Evolutionary conservation across 2,888 invertebrate species (phyloP).

Genomic region (Parascotia fuliginaria): DNA sequence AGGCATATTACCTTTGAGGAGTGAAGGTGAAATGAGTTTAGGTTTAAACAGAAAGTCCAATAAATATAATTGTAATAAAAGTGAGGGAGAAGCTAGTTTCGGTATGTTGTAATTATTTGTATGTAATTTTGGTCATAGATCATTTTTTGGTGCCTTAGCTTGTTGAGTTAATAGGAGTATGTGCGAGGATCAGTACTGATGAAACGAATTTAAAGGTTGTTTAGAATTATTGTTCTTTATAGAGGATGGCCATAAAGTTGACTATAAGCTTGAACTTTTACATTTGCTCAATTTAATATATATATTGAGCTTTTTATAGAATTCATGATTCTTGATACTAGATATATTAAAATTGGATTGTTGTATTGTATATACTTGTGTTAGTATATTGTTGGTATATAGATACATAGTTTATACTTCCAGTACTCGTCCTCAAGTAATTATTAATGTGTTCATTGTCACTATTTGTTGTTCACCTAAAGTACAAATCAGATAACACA

Average conservation of each 20-base stretch:
- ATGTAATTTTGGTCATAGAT: slow-evolving; percentile 28
- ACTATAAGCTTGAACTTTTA: not conserved
- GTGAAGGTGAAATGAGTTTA: slow-evolving; percentile 73
- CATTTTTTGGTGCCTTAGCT: slow-evolving; percentile 55
- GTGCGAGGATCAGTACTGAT: slow-evolving; percentile 25
- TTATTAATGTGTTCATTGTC: slow-evolving; percentile 37
- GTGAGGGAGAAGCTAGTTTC: slow-evolving; percentile 68
- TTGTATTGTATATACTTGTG: not conserved
- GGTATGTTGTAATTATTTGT: slow-evolving; percentile 30
- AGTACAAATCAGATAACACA: slow-evolving; percentile 75
- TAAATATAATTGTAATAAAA: slow-evolving; percentile 49
- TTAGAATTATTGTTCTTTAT: not conserved
- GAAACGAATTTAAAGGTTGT: not conserved
- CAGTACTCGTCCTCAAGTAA: slow-evolving; percentile 26
- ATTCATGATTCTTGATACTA: too few relatives aligned
- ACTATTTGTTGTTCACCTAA: slow-evolving; percentile 56
- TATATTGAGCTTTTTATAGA: too few relatives aligned
- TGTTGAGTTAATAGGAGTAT: slow-evolving; percentile 29
- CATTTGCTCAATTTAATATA: too few relatives aligned
- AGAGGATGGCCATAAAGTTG: not conserved
- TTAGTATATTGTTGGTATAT: not conserved
- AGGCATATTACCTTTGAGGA: slow-evolving; percentile 65
- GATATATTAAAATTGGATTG: not conserved
- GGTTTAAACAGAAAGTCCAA: slow-evolving; percentile 48
- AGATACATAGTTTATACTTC: not conserved